These are phyloP conservation scores for Anhinga rufa DNA, from an alignment of 2,113 vertebrate genomes.

Conservation along the genomic window DNA sequence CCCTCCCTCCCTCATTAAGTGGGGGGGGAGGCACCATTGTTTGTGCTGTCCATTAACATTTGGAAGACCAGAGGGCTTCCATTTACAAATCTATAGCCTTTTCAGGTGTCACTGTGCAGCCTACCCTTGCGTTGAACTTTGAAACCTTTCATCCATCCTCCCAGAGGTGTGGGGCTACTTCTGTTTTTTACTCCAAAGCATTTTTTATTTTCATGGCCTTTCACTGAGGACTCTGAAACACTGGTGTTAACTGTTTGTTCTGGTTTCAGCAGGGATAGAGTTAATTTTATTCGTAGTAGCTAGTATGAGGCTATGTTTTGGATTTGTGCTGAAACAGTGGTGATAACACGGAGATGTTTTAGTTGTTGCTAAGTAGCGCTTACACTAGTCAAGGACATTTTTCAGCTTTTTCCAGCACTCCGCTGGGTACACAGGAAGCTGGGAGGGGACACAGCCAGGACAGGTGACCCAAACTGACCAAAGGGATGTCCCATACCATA, in stretches of 20 bases:
- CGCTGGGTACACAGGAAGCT: too few species aligned
- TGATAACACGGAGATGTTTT: too few species aligned
- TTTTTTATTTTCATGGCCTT: not conserved
- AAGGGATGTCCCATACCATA: too few species aligned
- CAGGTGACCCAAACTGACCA: too few species aligned
- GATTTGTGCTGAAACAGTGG: too few species aligned
- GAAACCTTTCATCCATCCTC: not conserved
- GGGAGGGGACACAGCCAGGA: too few species aligned
- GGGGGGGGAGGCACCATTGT: not conserved
- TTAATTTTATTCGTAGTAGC: too few species aligned
- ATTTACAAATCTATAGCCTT: not conserved
- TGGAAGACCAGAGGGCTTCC: not conserved
- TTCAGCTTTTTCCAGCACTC: too few species aligned
- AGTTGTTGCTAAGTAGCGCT: too few species aligned
- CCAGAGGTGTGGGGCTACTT: not conserved
- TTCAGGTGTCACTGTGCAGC: not conserved
- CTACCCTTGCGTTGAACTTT: not conserved
- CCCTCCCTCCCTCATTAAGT: not conserved
- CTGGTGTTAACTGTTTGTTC: not conserved
- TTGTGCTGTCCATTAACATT: not conserved
- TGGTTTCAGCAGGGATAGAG: too few species aligned
- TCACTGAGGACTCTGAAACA: not conserved
- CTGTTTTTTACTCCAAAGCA: not conserved
- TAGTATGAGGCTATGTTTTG: too few species aligned
- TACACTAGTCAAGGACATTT: too few species aligned